Conservation (phyloP, 2,113 vertebrate genomes). For the Xenopus tropicalis region DNA sequence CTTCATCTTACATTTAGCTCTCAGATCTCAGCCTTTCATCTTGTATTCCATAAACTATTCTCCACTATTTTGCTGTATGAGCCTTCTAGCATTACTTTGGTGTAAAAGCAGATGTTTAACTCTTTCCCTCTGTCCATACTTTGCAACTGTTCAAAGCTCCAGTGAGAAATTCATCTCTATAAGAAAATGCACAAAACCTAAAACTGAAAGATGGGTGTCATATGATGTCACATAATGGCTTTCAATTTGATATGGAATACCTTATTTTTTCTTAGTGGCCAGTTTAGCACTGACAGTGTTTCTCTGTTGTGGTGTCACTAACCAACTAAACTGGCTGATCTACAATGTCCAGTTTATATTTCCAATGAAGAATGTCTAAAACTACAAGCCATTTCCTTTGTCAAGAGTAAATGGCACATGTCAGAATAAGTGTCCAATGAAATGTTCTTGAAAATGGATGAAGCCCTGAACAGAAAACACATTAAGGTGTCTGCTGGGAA, state of each 20-base stretch:
- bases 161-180: too few relatives aligned
- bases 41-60: conserved; percentile 19
- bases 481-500: conserved; percentile 41
- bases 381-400: conserved; percentile 7
- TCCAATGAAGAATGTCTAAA: conserved; percentile 11
- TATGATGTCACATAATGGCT: too few relatives aligned
- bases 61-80: conserved; percentile 16
- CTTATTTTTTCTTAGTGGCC: too few relatives aligned
- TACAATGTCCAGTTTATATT: neutral
- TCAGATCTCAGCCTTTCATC: conserved; percentile 42
- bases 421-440: conserved; percentile 29
- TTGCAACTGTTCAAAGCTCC: too few relatives aligned
- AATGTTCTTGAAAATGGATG: conserved; percentile 35
- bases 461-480: conserved; percentile 31
- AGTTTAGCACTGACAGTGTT: too few relatives aligned
- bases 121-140: neutral
- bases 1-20: conserved; percentile 39
- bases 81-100: conserved; percentile 5
- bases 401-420: conserved; percentile 32
- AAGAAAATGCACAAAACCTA: too few relatives aligned
- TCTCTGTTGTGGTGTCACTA: too few relatives aligned
- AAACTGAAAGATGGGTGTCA: too few relatives aligned
- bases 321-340: neutral
- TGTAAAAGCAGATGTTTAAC: conserved; percentile 24
- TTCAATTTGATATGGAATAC: too few relatives aligned